phyloP scores from a whole-genome alignment of 2,113 vertebrate species.

The Mesembrinibis cayennensis region DNA sequence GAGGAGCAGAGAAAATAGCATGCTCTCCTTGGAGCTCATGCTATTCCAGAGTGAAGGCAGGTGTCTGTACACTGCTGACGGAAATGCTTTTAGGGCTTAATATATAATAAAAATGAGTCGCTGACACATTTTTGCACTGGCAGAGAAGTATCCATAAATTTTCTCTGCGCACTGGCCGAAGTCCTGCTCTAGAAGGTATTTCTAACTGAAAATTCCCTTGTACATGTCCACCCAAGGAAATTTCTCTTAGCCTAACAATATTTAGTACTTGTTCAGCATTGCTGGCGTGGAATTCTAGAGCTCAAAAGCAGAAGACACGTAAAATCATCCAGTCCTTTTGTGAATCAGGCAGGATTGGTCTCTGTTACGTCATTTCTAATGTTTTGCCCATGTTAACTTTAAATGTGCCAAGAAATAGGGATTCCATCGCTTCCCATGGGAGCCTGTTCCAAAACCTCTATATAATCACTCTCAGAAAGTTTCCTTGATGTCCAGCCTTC shows the following conservation, averaged over 20 bases:
- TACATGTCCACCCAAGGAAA: background rate
- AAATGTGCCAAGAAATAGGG: background rate
- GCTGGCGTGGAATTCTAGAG: background rate
- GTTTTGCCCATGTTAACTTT: background rate
- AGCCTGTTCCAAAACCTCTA: background rate
- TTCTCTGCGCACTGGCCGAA: background rate
- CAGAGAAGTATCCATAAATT: background rate
- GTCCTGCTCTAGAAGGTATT: background rate
- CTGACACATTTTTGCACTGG: background rate
- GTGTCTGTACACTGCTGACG: background rate
- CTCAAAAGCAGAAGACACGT: background rate
- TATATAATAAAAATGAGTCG: background rate
- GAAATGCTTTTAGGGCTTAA: background rate
- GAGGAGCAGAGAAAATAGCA: background rate
- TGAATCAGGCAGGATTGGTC: background rate
- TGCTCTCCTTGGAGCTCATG: background rate
- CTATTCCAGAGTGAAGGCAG: background rate
- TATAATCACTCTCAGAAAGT: slow-evolving; percentile 21
- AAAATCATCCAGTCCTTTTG: background rate
- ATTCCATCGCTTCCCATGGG: background rate
- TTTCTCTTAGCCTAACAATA: background rate
- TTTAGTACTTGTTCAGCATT: background rate
- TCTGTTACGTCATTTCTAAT: background rate
- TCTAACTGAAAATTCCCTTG: background rate
- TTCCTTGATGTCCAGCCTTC: slow-evolving; percentile 12